A percentile compares a stretch with the other conserved stretches of the same genome.
These are phyloP conservation scores for Dryadula phaetusa DNA, from an alignment of 2,888 invertebrate species.

Conservation along the genomic window DNA sequence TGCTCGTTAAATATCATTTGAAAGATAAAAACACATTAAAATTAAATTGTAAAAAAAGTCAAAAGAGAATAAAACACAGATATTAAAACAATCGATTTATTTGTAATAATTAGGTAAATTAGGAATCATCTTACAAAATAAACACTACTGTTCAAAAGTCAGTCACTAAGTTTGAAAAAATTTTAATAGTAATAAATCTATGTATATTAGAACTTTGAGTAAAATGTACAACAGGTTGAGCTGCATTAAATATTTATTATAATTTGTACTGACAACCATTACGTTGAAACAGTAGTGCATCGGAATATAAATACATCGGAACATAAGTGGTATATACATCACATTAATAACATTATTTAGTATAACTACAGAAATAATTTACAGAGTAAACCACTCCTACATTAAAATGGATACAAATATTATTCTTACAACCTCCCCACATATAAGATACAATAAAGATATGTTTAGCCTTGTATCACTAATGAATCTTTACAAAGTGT, in stretches of 20 bases:
- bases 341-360: slow-evolving; percentile 26
- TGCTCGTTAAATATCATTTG: neutral
- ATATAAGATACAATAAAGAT: slow-evolving; percentile 9
- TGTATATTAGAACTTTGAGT: slow-evolving; percentile 31
- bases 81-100: slow-evolving; percentile 75
- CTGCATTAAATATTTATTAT: slow-evolving; percentile 51
- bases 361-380: slow-evolving; percentile 28
- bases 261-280: slow-evolving; percentile 51
- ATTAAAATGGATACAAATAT: slow-evolving; percentile 16
- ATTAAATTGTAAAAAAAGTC: neutral
- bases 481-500: slow-evolving; percentile 17
- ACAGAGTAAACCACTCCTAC: neutral
- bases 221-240: slow-evolving; percentile 49
- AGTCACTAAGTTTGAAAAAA: slow-evolving; percentile 49
- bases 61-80: slow-evolving; percentile 34
- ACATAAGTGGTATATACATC: slow-evolving; percentile 25
- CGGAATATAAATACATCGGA: slow-evolving; percentile 30
- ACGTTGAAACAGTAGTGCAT: slow-evolving; percentile 53
- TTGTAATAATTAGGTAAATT: slow-evolving; percentile 59
- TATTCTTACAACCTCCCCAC: slow-evolving; percentile 15
- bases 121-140: slow-evolving; percentile 58
- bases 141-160: slow-evolving; percentile 56
- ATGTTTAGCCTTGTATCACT: slow-evolving; percentile 10
- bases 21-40: neutral
- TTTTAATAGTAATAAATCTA: slow-evolving; percentile 43